Base-by-base conservation (phyloP, 2,888 invertebrate species). In the Chalcis sispes region DNA sequence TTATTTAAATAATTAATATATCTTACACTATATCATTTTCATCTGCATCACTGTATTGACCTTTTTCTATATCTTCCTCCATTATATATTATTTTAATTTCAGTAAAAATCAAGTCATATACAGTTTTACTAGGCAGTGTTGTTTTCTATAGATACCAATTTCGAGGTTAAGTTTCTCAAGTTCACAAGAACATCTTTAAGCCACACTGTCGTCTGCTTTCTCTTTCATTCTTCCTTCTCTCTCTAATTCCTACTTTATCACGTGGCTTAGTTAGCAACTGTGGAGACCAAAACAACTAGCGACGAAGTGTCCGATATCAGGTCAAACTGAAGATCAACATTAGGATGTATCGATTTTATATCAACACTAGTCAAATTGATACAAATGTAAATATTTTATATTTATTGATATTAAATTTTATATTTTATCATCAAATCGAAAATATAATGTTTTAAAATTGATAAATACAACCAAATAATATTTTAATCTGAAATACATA, bases 31-130 rank as follows among this genome's bases (percentile, higher is more conserved):
- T 54, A 72, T 83, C 78, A 80, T 81, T 80, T 74, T 89, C 88
- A 42, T 89, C 89, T 10, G 89, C 89, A 82, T 90, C 91, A 77
- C 90, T 90, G 78, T 90, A 91, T 79, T 90, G 87, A 69, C 90
- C 89, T 2, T 89, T 89, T 80, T 87, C 89, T 2, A n/a, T n/a
- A n/a, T 82, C 79, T 32, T 56, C 50, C 66, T 81, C 80, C 82
- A 84, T 84, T 20, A 50, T 40, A 42, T 13, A 42, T 15, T 13
- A 42, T 2, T 32, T 42, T 20, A 50, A 20, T 20, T 15, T 20
- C 15, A 23, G 10, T 5, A 67, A 54, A 42, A 36, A 10, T 4
- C 27, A 13, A 25, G 27, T 25, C 40, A 40, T 29, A 2, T 40
- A 8, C 20, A n/a, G 13, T 25, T 71, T 50, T 25, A 13, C 62